Conservation (phyloP, 2,113 vertebrate genomes). For the Okapia johnstoni region DNA sequence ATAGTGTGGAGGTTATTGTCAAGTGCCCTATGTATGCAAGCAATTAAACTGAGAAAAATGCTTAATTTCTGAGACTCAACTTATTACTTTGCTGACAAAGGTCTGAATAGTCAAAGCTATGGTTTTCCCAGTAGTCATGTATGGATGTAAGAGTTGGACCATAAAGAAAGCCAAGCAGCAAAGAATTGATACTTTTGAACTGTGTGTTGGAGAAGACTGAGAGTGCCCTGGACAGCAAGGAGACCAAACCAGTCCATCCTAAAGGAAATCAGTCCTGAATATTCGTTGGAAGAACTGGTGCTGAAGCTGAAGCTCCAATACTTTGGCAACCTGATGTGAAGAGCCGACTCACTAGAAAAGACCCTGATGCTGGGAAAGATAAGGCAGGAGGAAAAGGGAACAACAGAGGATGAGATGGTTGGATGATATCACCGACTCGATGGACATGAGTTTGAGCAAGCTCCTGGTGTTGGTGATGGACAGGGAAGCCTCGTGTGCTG, state of each 20-base stretch:
- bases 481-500: background rate
- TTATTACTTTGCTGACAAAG: background rate
- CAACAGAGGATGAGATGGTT: background rate
- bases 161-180: fast-evolving
- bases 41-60: background rate
- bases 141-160: background rate
- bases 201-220: background rate
- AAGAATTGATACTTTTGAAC: background rate
- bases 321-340: background rate
- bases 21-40: background rate
- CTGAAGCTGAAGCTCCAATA: background rate
- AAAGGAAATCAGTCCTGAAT: background rate
- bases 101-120: background rate
- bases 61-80: background rate
- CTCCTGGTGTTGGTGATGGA: background rate
- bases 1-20: background rate
- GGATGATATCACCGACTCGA: background rate
- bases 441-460: background rate
- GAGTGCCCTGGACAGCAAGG: background rate
- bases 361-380: background rate
- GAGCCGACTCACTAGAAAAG: background rate
- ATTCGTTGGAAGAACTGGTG: background rate
- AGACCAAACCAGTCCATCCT: background rate
- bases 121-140: background rate
- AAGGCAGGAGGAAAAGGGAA: background rate